phyloP scores from a whole-genome alignment of 1,140 invertebrate genomes.

The Whitmania pigra region DNA sequence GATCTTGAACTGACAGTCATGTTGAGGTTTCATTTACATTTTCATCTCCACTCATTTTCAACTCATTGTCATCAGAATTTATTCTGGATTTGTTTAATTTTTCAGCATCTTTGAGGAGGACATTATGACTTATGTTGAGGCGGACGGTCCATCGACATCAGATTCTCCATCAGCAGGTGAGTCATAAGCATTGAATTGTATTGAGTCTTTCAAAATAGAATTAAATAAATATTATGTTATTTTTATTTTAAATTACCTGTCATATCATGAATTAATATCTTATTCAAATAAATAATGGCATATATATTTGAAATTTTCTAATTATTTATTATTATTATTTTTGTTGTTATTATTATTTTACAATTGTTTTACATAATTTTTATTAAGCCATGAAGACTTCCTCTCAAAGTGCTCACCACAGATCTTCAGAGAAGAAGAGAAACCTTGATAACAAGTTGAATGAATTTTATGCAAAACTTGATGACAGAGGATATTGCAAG shows the following conservation, averaged over 20 bases:
- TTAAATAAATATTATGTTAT: too few relatives aligned
- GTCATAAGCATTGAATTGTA: too few relatives aligned
- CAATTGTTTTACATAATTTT: too few relatives aligned
- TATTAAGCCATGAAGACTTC: neutral
- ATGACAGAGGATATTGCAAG: slow-evolving; percentile 89
- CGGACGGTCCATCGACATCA: too few relatives aligned
- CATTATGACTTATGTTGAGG: neutral
- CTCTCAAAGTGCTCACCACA: neutral
- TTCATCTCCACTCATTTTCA: slow-evolving; percentile 56
- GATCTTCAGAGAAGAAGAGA: slow-evolving; percentile 65
- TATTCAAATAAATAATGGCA: too few relatives aligned
- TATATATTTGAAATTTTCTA: too few relatives aligned
- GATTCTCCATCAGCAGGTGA: too few relatives aligned
- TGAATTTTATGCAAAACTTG: slow-evolving; percentile 85
- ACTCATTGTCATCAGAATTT: slow-evolving; percentile 42
- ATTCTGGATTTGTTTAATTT: neutral
- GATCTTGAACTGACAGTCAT: slow-evolving; percentile 83
- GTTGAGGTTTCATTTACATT: slow-evolving; percentile 57
- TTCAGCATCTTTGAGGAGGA: neutral
- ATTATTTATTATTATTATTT: too few relatives aligned
- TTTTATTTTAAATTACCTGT: too few relatives aligned
- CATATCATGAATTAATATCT: too few relatives aligned
- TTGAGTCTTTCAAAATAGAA: too few relatives aligned
- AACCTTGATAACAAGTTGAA: slow-evolving; percentile 90
- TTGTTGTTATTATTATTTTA: too few relatives aligned